Base-by-base conservation (phyloP, 2,888 invertebrate species). In the Entomobrya proxima region DNA sequence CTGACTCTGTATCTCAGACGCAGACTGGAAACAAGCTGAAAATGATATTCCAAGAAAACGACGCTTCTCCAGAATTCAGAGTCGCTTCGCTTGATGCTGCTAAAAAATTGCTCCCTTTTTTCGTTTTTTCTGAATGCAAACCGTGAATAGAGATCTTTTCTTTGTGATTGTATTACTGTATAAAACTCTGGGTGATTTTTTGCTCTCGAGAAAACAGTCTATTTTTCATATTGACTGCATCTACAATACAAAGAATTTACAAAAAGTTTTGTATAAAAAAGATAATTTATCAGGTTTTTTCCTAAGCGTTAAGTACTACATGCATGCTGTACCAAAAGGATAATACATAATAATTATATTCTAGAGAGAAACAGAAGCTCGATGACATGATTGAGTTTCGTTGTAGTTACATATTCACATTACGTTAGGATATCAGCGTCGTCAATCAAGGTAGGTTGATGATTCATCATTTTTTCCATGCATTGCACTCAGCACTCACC, bases 41-140 rank as follows among this genome's bases (percentile, higher is more conserved):
- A 79, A 44, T 47, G 15, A 13, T 78, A 37, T 77, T 77, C 77
- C 64, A 77, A 77, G 77, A 77, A 77, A 64, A 64, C 3, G 64
- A 64, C 64, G 64, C 32, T 32, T 32, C 64, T 35, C n/a, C n/a
- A n/a, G n/a, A n/a, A n/a, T n/a, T n/a, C n/a, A n/a, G n/a, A n/a
- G n/a, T n/a, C n/a, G 35, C 18, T 32, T 30, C n/a, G 3, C n/a
- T n/a, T 61, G 61, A 44, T 77, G 13, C 64, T 64, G 5, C 18
- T 35, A 35, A 64, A 35, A 64, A 69, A 47, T 27, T 44, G 40
- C 44, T 44, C 47, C 44, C 40, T 27, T 69, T 69, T 69, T 11
- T 24, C 32, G n/a, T 44, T 21, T 13, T 9, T 18, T 69, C 47
- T 44, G 69, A 37, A 40, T 74, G 50, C 27, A 21, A 27, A 58